A percentile compares a stretch with the other conserved stretches of the same genome.
Evolutionary conservation across 2,797 vertebrate species (phyloP).

Genomic region (Rhinella marina): DNA sequence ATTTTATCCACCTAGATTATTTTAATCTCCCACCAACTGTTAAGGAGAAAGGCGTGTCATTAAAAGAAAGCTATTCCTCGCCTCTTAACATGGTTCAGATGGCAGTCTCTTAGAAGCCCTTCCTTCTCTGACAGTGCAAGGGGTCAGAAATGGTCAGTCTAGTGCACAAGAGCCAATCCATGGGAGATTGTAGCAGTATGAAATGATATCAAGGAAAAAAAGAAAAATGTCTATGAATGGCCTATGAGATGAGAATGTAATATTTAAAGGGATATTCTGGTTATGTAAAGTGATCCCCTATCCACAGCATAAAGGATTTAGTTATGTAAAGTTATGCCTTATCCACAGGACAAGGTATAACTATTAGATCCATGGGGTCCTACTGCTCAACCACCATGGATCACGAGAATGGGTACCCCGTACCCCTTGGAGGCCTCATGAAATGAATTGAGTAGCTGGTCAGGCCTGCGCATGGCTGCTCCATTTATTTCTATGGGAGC

Average conservation of each 20-base stretch:
- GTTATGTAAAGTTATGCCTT: too few species aligned
- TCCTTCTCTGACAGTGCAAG: constrained; percentile 77
- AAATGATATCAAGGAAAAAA: constrained; percentile 35
- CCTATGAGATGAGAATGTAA: neutral
- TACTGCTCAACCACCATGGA: too few species aligned
- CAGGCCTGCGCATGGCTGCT: too few species aligned
- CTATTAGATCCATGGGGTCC: too few species aligned
- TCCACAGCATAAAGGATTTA: too few species aligned
- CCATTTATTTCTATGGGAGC: too few species aligned
- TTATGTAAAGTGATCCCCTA: too few species aligned
- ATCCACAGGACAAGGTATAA: too few species aligned
- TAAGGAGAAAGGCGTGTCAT: constrained; percentile 82
- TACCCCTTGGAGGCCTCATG: too few species aligned
- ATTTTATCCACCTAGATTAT: constrained; percentile 82
- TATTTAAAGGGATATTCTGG: neutral
- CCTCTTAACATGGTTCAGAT: constrained; percentile 76
- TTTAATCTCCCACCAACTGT: constrained; percentile 92
- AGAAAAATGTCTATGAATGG: constrained; percentile 18
- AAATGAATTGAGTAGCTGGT: too few species aligned
- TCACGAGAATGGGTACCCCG: too few species aligned
- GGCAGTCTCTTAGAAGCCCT: constrained; percentile 67
- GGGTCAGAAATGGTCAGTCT: constrained; percentile 78
- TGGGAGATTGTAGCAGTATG: constrained; percentile 68
- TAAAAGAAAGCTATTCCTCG: constrained; percentile 78
- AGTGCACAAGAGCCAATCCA: constrained; percentile 71